Evolutionary conservation across 2,888 invertebrate species (phyloP).

Genomic region (Lithophane socia): DNA sequence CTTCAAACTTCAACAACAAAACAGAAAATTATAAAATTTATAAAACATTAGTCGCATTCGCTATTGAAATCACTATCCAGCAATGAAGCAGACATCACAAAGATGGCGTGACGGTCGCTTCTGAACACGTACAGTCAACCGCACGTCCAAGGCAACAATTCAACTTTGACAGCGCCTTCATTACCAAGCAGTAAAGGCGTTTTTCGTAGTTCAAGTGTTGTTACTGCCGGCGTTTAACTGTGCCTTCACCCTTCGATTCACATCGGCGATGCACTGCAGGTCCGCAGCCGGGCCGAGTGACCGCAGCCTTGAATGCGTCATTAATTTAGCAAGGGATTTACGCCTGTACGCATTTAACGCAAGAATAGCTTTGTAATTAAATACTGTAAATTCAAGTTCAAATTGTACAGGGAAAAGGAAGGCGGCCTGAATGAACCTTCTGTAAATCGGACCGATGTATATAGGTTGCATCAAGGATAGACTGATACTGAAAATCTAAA

Average conservation of each 20-base stretch:
- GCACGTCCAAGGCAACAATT: not conserved
- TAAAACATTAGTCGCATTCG: not conserved
- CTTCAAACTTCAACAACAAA: too few species aligned
- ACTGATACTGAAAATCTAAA: not conserved
- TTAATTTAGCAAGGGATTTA: slow-evolving; percentile 30
- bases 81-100: not conserved
- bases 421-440: not conserved
- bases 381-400: not conserved
- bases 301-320: slow-evolving; percentile 43
- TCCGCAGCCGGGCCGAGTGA: not conserved
- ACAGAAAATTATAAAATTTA: not conserved
- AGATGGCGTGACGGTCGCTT: not conserved
- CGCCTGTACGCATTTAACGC: slow-evolving; percentile 2
- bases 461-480: not conserved
- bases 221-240: not conserved
- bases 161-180: not conserved
- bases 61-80: not conserved
- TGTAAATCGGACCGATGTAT: not conserved
- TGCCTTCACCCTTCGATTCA: slow-evolving; percentile 19
- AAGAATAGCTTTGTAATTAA: not conserved
- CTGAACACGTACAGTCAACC: not conserved
- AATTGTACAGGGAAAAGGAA: not conserved
- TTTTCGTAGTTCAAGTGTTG: not conserved
- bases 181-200: not conserved
- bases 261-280: slow-evolving; percentile 32